Evolutionary conservation across 2,113 vertebrate species (phyloP).

Genomic region (Platichthys flesus): DNA sequence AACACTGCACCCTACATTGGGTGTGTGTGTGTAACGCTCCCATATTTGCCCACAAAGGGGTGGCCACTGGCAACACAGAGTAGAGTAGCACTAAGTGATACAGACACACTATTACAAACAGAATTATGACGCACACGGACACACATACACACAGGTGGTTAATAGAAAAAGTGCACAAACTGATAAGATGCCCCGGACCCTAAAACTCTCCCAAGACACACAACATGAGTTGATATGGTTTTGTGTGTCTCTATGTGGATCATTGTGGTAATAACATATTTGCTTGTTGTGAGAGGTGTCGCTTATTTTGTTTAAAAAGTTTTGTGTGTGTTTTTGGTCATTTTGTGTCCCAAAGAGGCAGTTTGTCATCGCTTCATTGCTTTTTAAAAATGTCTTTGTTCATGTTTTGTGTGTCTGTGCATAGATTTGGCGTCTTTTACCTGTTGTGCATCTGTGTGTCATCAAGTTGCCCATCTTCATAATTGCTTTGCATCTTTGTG

Average conservation of each 20-base stretch:
- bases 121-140: not conserved
- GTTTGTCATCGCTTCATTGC: not conserved
- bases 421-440: not conserved
- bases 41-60: conserved; percentile 65
- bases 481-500: not conserved
- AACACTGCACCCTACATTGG: not conserved
- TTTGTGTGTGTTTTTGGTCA: not conserved
- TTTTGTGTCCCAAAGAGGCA: too few species aligned
- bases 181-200: not conserved
- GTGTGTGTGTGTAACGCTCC: conserved; percentile 63
- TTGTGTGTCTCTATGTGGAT: not conserved
- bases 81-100: not conserved
- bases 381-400: not conserved
- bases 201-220: not conserved
- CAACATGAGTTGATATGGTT: not conserved
- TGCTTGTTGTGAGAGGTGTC: not conserved
- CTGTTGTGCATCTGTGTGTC: not conserved
- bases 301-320: not conserved
- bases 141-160: not conserved
- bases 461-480: too few species aligned
- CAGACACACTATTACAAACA: not conserved
- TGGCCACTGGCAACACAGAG: conserved; percentile 34
- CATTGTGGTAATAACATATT: not conserved
- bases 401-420: not conserved
- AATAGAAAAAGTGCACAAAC: not conserved